Evolutionary conservation across 2,113 vertebrate genomes (phyloP).

Genomic region (Phyllostomus hastatus): DNA sequence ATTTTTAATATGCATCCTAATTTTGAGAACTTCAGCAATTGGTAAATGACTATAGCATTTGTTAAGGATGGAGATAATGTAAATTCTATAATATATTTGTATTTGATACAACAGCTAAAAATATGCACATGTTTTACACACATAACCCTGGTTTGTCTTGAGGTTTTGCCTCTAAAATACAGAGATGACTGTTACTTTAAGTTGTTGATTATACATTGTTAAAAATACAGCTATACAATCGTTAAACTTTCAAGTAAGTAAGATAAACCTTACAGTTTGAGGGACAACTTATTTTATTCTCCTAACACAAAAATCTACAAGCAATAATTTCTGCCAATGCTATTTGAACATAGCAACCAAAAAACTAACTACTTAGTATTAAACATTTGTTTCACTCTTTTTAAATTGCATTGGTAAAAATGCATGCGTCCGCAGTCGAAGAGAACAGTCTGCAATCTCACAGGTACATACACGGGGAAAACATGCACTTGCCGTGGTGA

Average conservation of each 20-base stretch:
- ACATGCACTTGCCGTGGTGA: neutral
- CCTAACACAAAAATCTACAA: constrained; percentile 1
- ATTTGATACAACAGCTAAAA: constrained; percentile 42
- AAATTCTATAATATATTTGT: constrained; percentile 46
- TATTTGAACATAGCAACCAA: constrained; percentile 2
- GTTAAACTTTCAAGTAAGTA: constrained; percentile 48
- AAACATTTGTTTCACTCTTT: neutral
- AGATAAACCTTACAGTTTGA: constrained; percentile 19
- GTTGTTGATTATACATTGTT: constrained; percentile 23
- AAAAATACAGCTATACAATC: constrained; percentile 28
- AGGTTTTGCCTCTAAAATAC: constrained; percentile 28
- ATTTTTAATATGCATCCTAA: constrained; percentile 16
- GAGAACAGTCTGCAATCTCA: neutral
- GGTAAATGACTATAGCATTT: constrained; percentile 2
- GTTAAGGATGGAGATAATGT: constrained; percentile 1
- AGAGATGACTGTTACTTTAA: constrained; percentile 24
- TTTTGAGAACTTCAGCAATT: neutral
- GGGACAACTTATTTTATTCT: constrained; percentile 45
- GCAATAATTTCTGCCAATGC: constrained; percentile 32
- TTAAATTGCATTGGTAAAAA: constrained; percentile 45
- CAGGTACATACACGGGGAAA: neutral
- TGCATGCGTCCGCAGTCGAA: neutral
- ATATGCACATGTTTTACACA: constrained; percentile 64
- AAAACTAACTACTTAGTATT: neutral
- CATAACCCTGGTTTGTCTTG: constrained; percentile 49